Conservation (phyloP, 2,113 vertebrate species). For the Pterocles orientalis region DNA sequence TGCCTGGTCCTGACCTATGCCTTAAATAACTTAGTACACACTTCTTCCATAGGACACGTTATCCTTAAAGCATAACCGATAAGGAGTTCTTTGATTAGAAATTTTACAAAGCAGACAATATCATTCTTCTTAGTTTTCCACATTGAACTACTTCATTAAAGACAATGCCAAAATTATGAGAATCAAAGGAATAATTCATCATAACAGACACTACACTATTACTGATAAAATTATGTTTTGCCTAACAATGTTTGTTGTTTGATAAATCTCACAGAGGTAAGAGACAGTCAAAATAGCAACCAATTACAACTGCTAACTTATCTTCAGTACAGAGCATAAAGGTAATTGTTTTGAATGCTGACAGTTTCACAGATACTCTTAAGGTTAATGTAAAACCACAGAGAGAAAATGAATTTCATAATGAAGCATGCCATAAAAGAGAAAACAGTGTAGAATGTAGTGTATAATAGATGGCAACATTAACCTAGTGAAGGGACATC, state of each 20-base stretch:
- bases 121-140: background rate
- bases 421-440: background rate
- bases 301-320: background rate
- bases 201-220: background rate
- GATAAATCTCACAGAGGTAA: background rate
- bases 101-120: background rate
- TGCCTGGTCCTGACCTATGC: background rate
- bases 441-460: background rate
- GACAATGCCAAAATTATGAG: background rate
- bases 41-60: background rate
- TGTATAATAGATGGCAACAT: background rate
- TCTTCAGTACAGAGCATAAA: background rate
- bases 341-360: background rate
- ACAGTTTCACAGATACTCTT: background rate
- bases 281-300: background rate
- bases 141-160: background rate
- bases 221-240: background rate
- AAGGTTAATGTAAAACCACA: slow-evolving; percentile 6
- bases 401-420: slow-evolving; percentile 15
- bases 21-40: background rate
- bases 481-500: background rate
- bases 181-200: background rate
- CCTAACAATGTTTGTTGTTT: background rate
- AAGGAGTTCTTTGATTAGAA: background rate
- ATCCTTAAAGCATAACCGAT: background rate